phyloP scores from a whole-genome alignment of 2,797 vertebrate species.

The Eidolon dupreanum region DNA sequence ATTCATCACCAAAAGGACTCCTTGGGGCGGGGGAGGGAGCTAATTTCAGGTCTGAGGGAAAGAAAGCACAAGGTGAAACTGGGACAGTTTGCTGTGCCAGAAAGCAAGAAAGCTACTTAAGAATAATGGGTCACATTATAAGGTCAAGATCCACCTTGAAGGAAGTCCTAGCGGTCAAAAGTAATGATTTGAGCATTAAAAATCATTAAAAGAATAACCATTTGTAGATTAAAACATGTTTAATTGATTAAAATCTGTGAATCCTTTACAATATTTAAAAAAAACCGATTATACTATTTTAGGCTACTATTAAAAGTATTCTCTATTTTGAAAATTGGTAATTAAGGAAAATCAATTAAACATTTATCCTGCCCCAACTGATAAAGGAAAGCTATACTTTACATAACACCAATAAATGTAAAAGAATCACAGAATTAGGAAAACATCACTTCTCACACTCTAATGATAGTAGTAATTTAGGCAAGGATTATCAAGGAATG shows the following conservation, averaged over 20 bases:
- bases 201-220: background rate
- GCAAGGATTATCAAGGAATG: background rate
- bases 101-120: background rate
- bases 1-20: background rate
- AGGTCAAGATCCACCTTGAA: background rate
- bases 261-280: background rate
- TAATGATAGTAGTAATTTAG: background rate
- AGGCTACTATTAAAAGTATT: background rate
- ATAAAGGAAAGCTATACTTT: background rate
- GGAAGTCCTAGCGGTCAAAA: background rate
- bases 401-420: background rate
- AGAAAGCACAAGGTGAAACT: background rate
- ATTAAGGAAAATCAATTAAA: background rate
- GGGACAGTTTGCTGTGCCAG: background rate
- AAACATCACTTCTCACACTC: background rate
- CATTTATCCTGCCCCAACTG: background rate
- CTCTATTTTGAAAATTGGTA: background rate
- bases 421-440: background rate
- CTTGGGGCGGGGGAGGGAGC: fast-evolving
- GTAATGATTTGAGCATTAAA: background rate
- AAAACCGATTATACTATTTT: background rate
- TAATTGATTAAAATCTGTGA: background rate
- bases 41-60: background rate
- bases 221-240: background rate
- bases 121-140: background rate